Evolutionary conservation across 2,888 invertebrate genomes (phyloP).

Genomic region (Campoplex nolae): DNA sequence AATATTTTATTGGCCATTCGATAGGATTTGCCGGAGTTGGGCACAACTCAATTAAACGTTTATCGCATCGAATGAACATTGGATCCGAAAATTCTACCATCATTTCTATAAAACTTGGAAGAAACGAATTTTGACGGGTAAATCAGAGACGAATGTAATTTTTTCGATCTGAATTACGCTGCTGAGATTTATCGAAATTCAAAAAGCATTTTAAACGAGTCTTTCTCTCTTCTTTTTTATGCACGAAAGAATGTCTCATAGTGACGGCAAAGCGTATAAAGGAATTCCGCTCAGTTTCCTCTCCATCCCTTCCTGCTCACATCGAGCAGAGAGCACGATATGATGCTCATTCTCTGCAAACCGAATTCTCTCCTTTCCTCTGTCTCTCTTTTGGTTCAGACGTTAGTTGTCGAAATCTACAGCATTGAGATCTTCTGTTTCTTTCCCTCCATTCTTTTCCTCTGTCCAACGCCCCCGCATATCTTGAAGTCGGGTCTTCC

Average conservation of each 20-base stretch:
- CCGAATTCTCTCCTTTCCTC: slow-evolving; percentile 53
- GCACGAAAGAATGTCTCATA: slow-evolving; percentile 82
- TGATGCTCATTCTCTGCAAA: slow-evolving; percentile 51
- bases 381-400: slow-evolving; percentile 36
- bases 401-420: slow-evolving; percentile 41
- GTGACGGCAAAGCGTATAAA: slow-evolving; percentile 81
- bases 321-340: slow-evolving; percentile 32
- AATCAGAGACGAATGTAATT: slow-evolving; percentile 59
- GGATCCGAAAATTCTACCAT: neutral
- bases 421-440: slow-evolving; percentile 54
- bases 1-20: too few relatives aligned
- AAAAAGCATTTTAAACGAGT: slow-evolving; percentile 70
- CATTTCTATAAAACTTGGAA: neutral
- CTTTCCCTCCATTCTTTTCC: slow-evolving; percentile 38
- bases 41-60: neutral
- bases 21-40: too few relatives aligned
- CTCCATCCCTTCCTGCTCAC: slow-evolving; percentile 29
- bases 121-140: slow-evolving; percentile 41
- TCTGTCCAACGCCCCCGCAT: slow-evolving; percentile 44
- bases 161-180: slow-evolving; percentile 51
- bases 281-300: slow-evolving; percentile 78
- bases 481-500: slow-evolving; percentile 41
- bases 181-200: slow-evolving; percentile 38
- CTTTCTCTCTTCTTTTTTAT: slow-evolving; percentile 53
- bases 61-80: neutral